A percentile compares a stretch with the other conserved stretches of the same genome.
Evolutionary conservation across 2,888 invertebrate species (phyloP).

Genomic region (Clitarchus hookeri): DNA sequence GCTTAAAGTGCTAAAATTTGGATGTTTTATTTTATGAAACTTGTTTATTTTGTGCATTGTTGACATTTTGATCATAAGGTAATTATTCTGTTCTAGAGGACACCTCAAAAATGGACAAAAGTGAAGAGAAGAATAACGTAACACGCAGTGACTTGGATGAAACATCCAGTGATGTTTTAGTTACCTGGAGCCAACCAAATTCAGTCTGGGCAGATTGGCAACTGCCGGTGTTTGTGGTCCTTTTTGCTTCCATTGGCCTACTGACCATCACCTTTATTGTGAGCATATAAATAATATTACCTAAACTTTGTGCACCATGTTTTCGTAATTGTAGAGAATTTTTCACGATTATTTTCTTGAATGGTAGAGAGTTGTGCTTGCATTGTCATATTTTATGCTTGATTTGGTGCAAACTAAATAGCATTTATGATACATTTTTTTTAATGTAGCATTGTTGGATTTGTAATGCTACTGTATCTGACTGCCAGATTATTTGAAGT

Average conservation of each 20-base stretch:
- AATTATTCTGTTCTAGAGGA: not conserved
- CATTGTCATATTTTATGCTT: too few species aligned
- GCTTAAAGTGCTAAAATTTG: too few species aligned
- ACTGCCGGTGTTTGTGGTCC: constrained; percentile 36
- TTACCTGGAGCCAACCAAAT: constrained; percentile 29
- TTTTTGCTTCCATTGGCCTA: constrained; percentile 32
- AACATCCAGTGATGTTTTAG: constrained; percentile 26
- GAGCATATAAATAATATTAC: not conserved
- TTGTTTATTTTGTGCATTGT: too few species aligned
- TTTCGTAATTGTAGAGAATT: not conserved
- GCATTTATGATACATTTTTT: too few species aligned
- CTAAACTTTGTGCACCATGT: too few species aligned
- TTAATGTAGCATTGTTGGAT: too few species aligned
- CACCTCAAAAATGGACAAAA: constrained; percentile 2
- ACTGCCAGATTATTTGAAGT: too few species aligned
- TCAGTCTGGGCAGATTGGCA: constrained; percentile 39
- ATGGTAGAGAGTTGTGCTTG: too few species aligned
- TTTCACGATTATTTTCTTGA: not conserved
- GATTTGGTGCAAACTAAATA: too few species aligned
- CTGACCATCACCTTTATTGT: constrained; percentile 30
- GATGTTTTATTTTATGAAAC: too few species aligned
- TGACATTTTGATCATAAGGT: not conserved
- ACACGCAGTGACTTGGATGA: not conserved
- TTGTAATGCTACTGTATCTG: too few species aligned
- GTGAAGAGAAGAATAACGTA: not conserved